Conservation (phyloP, 2,113 vertebrate genomes). For the Microcebus jonahi region DNA sequence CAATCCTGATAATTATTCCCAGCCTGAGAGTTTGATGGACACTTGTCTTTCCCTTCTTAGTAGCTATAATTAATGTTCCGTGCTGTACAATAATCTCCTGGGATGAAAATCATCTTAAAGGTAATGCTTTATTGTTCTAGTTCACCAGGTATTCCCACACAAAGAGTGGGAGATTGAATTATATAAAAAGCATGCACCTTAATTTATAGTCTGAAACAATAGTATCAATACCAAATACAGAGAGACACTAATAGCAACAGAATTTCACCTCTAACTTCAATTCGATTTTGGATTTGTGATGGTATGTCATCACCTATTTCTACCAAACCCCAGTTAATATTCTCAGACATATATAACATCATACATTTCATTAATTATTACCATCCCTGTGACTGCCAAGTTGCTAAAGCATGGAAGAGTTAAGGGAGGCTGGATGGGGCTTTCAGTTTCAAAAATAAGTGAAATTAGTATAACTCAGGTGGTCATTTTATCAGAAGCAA, state of each 20-base stretch:
- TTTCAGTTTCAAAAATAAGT: neutral
- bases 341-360: neutral
- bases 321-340: neutral
- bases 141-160: neutral
- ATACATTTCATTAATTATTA: neutral
- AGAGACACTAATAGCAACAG: neutral
- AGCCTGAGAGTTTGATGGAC: slow-evolving; percentile 38
- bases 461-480: neutral
- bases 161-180: neutral
- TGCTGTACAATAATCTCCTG: neutral
- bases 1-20: neutral
- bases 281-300: neutral
- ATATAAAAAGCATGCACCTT: neutral
- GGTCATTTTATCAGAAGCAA: neutral
- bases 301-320: neutral
- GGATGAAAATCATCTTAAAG: slow-evolving; percentile 36
- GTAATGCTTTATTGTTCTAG: slow-evolving; percentile 24
- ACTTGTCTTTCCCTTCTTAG: slow-evolving; percentile 30
- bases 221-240: slow-evolving; percentile 43
- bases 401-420: neutral
- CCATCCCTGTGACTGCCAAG: neutral
- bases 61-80: slow-evolving; percentile 55
- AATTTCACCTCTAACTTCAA: neutral
- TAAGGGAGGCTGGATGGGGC: neutral
- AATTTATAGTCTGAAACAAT: slow-evolving; percentile 59